Conservation (phyloP, 2,888 invertebrate genomes). For the Rhorus exstirpatorius region DNA sequence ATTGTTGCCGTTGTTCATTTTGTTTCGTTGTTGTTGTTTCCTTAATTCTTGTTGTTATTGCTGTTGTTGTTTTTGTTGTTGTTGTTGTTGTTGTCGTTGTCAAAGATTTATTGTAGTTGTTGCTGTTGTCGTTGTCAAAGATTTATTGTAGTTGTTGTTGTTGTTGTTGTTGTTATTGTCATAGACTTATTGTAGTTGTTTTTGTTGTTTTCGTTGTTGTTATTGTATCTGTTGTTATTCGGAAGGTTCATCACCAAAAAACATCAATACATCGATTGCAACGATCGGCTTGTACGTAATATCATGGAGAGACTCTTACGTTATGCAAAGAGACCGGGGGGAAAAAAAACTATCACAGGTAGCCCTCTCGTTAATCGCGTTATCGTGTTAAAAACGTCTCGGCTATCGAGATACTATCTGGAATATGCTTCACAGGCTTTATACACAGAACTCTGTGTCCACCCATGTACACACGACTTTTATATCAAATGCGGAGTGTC, state of each 20-base stretch:
- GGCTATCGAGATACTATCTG: constrained; percentile 44
- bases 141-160: too few species aligned
- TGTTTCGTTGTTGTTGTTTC: too few species aligned
- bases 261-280: constrained; percentile 35
- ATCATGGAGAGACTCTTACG: constrained; percentile 32
- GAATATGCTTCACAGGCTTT: too few species aligned
- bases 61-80: too few species aligned
- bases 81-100: too few species aligned
- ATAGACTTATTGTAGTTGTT: not conserved
- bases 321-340: constrained; percentile 32
- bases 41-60: too few species aligned
- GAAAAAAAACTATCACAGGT: constrained; percentile 34
- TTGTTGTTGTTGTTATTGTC: not conserved
- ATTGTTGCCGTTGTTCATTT: too few species aligned
- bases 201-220: not conserved
- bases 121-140: too few species aligned
- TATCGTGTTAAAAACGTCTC: constrained; percentile 57
- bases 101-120: too few species aligned
- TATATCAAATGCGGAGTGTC: constrained; percentile 51
- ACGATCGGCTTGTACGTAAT: constrained; percentile 35
- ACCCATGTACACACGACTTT: constrained; percentile 38
- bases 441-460: constrained; percentile 9
- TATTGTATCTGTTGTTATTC: not conserved
- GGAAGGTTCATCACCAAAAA: not conserved
- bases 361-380: constrained; percentile 30